Base-by-base conservation (phyloP, 2,888 invertebrate species). In the Ephialtes manifestator region DNA sequence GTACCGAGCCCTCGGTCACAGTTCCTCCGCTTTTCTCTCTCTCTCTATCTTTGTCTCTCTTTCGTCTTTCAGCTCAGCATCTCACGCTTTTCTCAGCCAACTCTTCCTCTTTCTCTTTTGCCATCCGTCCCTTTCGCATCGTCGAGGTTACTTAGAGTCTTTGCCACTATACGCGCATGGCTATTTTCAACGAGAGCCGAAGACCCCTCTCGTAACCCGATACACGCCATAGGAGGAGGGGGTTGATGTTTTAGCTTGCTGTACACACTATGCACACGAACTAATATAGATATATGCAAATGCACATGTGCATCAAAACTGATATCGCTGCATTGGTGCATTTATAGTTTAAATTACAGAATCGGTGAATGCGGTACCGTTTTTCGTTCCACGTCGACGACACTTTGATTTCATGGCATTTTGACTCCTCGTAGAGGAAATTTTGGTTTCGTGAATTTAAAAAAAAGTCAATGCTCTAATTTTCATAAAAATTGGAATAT, bases 171-270 rank as follows among this genome's bases (percentile, higher is more conserved):
- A 63, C 87, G 83, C 83, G 78, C 81, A 87, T 85, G 88, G 90
- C 90, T 91, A 91, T 91, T 91, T 91, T 90, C 89, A 91, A 89
- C 91, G 87, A 83, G 83, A 81, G 78, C 77, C 86, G 85, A 88
- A 51, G 71, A 71, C 76, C 89, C 87, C 74, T 74, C 71, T 55
- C 86, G 91, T 90, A 91, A 90, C 89, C 88, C 88, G 91, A 91
- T 91, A 90, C 89, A 90, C 85, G 86, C 84, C 82, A 75, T 83
- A 80, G 77, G 83, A 76, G 86, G 76, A 76, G 84, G 87, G 86
- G 87, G 80, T 82, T 82, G 80, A 84, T 80, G 83, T 85, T 85
- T 87, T 43, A 83, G 77, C 83, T 76, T 63, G 48, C 18, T 58
- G 68, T 55, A 78, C 63, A 72, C 68, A 72, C 83, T 65, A 58